Evolutionary conservation across 2,888 invertebrate species (phyloP), one percentile per base, ranked within the genome.

Genomic region (Lycia hirtaria): DNA sequence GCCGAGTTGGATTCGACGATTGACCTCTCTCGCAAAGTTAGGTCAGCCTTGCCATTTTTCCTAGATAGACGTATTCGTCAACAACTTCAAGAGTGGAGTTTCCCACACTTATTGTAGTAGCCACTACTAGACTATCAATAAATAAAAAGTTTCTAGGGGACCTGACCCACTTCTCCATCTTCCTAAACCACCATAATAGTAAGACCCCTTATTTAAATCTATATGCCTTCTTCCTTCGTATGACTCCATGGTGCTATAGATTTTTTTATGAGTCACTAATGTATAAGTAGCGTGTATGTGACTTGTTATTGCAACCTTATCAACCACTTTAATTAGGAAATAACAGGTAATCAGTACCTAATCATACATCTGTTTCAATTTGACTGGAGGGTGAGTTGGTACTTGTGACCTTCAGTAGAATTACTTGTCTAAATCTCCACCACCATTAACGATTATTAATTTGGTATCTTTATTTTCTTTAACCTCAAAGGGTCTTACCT

Each of bases 341-440:
- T 22, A 5, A 1, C 35, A 38, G 22, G 22, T 20, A 10, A 41
- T 26, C 10, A 26, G 17, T 41, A 15, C n/a, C n/a, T 6, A n/a
- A 24, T 24, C 26, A 28, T 26, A 41, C 41, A 41, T 41, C 26
- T 26, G 26, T 41, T 26, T 41, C 17, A 40, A 40, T 17, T 2
- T 41, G 6, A n/a, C 41, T 41, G 17, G 26, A 41, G 26, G 41
- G 17, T 41, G n/a, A 17, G 26, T 17, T n/a, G 10, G 26, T 26
- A 10, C 26, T 5, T 10, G 5, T 26, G 10, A 15, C 26, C 26
- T 41, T 24, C 7, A 0, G 12, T 38, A 24, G 19, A 30, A 17
- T 19, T n/a, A n/a, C n/a, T n/a, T n/a, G n/a, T 30, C 24, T 26
- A 10, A 5, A 24, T n/a, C n/a, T n/a, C n/a, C n/a, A n/a, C n/a